Evolutionary conservation across 2,888 invertebrate genomes (phyloP).

Genomic region (Bombyx huttoni): DNA sequence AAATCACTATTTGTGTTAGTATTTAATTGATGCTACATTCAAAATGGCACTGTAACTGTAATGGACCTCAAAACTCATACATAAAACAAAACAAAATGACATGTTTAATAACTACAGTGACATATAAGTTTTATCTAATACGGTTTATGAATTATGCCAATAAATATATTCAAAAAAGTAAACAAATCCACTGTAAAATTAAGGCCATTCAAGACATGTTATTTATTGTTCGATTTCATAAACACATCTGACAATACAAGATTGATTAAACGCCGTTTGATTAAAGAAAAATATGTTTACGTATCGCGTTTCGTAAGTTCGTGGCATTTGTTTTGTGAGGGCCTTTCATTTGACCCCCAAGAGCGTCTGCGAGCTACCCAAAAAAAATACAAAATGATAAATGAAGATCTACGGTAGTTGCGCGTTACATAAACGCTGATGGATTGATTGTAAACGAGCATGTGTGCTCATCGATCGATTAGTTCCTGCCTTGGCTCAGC

Average conservation of each 20-base stretch:
- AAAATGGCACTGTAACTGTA: conserved; percentile 3
- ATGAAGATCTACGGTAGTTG: conserved; percentile 66
- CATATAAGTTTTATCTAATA: no score
- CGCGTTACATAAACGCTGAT: conserved; percentile 66
- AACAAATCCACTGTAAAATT: conserved; percentile 4
- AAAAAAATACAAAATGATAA: conserved; percentile 58
- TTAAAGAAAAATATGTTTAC: conserved; percentile 37
- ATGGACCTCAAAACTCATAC: background rate
- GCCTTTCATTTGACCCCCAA: conserved; percentile 51
- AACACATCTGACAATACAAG: conserved; percentile 17
- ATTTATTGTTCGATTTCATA: conserved; percentile 4
- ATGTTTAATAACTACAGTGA: no score
- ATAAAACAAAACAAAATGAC: no score
- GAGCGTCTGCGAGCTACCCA: conserved; percentile 52
- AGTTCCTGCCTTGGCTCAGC: conserved; percentile 51
- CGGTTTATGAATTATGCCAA: background rate
- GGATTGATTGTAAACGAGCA: conserved; percentile 66
- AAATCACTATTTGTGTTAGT: conserved; percentile 36
- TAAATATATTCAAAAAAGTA: background rate
- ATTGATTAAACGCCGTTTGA: conserved; percentile 17
- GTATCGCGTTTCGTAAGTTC: conserved; percentile 40
- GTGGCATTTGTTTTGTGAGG: conserved; percentile 37
- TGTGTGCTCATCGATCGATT: conserved; percentile 64
- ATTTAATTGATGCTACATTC: conserved; percentile 29
- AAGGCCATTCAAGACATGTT: conserved; percentile 4